Percentiles rank a stretch among this genome's conserved stretches.
Conservation (phyloP, 2,113 vertebrate species). For the Nettapus auritus region DNA sequence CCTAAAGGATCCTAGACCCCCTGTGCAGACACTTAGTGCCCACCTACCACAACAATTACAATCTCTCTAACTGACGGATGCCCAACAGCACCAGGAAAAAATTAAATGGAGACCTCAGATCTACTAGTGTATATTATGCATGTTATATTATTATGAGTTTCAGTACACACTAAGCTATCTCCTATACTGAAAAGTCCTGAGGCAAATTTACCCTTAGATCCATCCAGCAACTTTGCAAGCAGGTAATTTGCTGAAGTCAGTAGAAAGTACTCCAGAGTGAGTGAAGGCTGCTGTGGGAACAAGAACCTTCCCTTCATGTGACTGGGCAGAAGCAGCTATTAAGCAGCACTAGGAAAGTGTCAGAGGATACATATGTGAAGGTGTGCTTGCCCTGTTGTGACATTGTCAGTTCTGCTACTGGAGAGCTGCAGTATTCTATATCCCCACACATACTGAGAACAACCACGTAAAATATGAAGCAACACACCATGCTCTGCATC, state of each 20-base stretch:
- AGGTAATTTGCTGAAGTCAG: neutral
- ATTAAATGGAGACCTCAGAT: neutral
- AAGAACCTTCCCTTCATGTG: neutral
- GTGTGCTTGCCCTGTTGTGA: neutral
- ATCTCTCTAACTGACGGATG: neutral
- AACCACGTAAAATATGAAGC: neutral
- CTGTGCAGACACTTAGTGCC: neutral
- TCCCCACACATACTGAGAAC: neutral
- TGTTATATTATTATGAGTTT: neutral
- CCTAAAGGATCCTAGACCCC: neutral
- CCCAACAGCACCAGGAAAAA: neutral
- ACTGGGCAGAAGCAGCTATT: neutral
- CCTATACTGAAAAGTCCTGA: neutral
- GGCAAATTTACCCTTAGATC: neutral
- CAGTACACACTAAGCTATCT: neutral
- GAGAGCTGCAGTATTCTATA: neutral
- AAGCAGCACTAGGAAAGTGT: neutral
- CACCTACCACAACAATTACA: neutral
- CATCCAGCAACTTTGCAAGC: neutral
- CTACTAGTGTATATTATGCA: neutral
- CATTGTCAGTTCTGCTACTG: neutral
- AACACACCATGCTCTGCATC: rapidly evolving
- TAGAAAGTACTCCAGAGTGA: neutral
- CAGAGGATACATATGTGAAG: neutral
- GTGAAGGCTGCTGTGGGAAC: neutral